Evolutionary conservation across 37 sponge, comb jelly and placozoan species (phyloP), one percentile per base, ranked within the genome.

Genomic region (Mnemiopsis leidyi): DNA sequence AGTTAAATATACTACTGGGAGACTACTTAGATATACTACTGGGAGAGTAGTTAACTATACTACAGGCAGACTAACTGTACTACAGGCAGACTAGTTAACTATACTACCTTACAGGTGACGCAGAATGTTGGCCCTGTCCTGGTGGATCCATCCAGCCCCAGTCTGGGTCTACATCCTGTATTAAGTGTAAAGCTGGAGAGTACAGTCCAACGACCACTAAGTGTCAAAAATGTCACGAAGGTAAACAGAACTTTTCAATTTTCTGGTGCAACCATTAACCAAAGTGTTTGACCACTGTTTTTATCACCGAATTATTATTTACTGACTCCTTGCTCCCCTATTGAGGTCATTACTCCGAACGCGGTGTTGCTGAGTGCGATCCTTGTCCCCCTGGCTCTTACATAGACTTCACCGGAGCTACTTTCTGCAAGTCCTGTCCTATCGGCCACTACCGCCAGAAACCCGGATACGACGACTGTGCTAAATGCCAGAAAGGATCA

Each of bases 391-490:
- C 75, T 18, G 75, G 75, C 7, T 29, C 30, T 18, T 71, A 23
- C 20, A 28, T 71, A 28, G 75, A 71, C 30, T 29, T 71, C 30
- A 28, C 25, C 30, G 75, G 75, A 18, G 75, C 75, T 71, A 71
- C 75, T n/a, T 71, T 7, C 30, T 71, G 75, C 30, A n/a, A 71
- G 30, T n/a, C 30, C 30, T 71, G 75, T 71, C 75, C 75, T 28
- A 18, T 71, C 30, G 75, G 75, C 75, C 75, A 71, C 25, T 71
- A 71, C 30, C 75, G 75, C 25, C 75, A 71, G 75, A n/a, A 28
- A 18, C 75, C 75, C 3, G 75, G 75, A 28, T 71, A 71, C 20
- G 75, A 71, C 75, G 75, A 71, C 75, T 71, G 75, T 71, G 75
- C 5, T 3, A 13, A 13, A 18, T 71, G 75, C 20, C 75, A n/a